Evolutionary conservation across 37 sponge, comb jelly and placozoan genomes (phyloP), one percentile per base, ranked within the genome.

Genomic region (Bolinopsis microptera): DNA sequence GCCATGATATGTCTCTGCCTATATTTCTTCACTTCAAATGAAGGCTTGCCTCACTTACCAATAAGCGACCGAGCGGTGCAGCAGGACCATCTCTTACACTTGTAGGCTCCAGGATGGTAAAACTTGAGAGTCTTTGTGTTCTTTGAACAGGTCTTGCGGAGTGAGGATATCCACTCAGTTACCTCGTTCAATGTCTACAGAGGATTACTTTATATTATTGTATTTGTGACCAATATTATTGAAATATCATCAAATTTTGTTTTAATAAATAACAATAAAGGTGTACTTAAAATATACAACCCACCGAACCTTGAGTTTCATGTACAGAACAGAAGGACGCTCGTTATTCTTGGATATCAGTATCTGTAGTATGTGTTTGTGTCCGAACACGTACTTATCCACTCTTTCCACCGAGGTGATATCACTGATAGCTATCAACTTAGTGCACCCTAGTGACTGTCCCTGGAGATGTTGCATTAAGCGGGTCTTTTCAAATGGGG

Each of bases 131-230:
- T 96, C 39, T 96, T 93, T 61, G 96, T 94, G 93, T 98, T 98
- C 40, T 93, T 69, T 48, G 96, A 95, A 83, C 99, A 98, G 1
- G 96, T 96, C 94, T 98, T 98, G 34, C 97, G 75, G n/a, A 98
- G 94, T 28, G 95, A 96, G 0, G 99, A 98, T 80, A 98, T 95
- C 99, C 99, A 98, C 48, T 93, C 83, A 32, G 95, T 95, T 95
- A 96, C 96, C 40, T 98, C 97, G 70, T 98, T 98, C 61, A 98
- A 48, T 95, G 95, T 74, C 94, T 68, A n/a, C 0, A 76, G 80
- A 32, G 13, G 31, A 93, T 35, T 92, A 68, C 32, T n/a, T n/a
- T n/a, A n/a, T n/a, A n/a, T n/a, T n/a, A 48, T 13, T 48, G 61
- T 48, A 48, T 18, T 48, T 48, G 61, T 48, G 13, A 48, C n/a